Conservation (phyloP, 1,140 invertebrate genomes). For the Formica exsecta region DNA sequence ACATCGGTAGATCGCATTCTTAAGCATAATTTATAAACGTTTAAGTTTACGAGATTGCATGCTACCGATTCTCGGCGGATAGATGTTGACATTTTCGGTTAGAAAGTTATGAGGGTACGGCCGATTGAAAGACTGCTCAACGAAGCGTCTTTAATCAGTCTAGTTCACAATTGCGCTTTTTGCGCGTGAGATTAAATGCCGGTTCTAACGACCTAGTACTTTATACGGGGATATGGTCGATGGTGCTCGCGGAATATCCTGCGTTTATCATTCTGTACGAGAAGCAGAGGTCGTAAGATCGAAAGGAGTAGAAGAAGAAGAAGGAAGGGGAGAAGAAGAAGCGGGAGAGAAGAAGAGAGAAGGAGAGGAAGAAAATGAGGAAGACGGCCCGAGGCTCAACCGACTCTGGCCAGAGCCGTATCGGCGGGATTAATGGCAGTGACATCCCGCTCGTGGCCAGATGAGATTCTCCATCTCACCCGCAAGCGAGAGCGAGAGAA, state of each 20-base stretch:
- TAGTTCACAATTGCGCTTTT: conserved; percentile 62
- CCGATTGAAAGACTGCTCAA: conserved; percentile 34
- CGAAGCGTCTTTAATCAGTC: conserved; percentile 65
- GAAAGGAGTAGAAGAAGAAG: conserved; percentile 59
- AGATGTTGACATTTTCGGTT: conserved; percentile 11
- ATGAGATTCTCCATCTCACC: conserved; percentile 74
- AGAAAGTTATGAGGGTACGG: conserved; percentile 21
- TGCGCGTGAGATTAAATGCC: conserved; percentile 66
- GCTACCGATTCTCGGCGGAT: conserved; percentile 13
- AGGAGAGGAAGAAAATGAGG: conserved; percentile 71
- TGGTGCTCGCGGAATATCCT: conserved; percentile 68
- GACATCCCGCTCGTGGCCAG: conserved; percentile 81
- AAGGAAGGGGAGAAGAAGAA: conserved; percentile 24
- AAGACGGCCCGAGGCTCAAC: conserved; percentile 66
- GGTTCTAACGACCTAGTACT: conserved; percentile 66
- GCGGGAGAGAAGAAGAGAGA: conserved; percentile 33
- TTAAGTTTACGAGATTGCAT: conserved; percentile 26
- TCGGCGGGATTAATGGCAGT: conserved; percentile 83
- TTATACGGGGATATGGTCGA: conserved; percentile 66
- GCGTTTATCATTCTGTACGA: conserved; percentile 73
- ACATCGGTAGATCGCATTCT: not conserved
- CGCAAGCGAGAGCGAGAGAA: conserved; percentile 60
- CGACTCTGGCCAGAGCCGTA: conserved; percentile 76
- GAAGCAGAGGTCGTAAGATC: conserved; percentile 70
- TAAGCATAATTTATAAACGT: not conserved